Conservation (phyloP, 2,113 vertebrate genomes). For the Dasyurus viverrinus region DNA sequence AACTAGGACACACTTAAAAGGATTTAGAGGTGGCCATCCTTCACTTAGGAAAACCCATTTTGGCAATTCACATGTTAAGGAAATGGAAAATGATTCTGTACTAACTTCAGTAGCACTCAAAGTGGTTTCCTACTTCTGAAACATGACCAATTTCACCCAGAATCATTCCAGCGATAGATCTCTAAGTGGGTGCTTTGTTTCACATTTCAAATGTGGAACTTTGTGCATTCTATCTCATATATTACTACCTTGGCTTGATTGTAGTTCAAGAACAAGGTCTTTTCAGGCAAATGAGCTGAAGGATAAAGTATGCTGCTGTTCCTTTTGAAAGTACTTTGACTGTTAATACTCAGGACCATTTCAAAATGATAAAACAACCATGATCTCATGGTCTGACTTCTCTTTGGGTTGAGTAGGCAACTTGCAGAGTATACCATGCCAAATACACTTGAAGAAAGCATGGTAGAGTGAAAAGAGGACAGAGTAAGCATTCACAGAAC, state of each 20-base stretch:
- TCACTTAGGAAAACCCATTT: conserved; percentile 84
- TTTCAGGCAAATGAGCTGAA: conserved; percentile 62
- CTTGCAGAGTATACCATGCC: neutral
- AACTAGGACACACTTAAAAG: conserved; percentile 83
- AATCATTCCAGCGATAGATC: conserved; percentile 60
- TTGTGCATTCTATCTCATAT: conserved; percentile 42
- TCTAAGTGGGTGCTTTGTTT: conserved; percentile 67
- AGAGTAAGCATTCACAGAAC: neutral
- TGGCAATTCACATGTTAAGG: conserved; percentile 79
- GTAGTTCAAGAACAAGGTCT: conserved; percentile 53
- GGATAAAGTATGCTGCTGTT: neutral
- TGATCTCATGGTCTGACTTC: neutral
- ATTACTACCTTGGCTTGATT: conserved; percentile 39
- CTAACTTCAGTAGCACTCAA: conserved; percentile 65
- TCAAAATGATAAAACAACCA: neutral
- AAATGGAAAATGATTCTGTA: conserved; percentile 79
- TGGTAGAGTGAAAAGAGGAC: neutral
- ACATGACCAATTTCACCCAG: conserved; percentile 69
- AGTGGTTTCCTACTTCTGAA: conserved; percentile 60
- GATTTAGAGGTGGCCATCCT: conserved; percentile 81
- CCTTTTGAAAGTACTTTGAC: neutral
- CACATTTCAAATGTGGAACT: conserved; percentile 60
- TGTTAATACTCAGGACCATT: neutral
- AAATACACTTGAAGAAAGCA: neutral
- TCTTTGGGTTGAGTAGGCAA: neutral